Conservation (phyloP, 35 echinoderm and acorn worm species). For the Apostichopus japonicus region DNA sequence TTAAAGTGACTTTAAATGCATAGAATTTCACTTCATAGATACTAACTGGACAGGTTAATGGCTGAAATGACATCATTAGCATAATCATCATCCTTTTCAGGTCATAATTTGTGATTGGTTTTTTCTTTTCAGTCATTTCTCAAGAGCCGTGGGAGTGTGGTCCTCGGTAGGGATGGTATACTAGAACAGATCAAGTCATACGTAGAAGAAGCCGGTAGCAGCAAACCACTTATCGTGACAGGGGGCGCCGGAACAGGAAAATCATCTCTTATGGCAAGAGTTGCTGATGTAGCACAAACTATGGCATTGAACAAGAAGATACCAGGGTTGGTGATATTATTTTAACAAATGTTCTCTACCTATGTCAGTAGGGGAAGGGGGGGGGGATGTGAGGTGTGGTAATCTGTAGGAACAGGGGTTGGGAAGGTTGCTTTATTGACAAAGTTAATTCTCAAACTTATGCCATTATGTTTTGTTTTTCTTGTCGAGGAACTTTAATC, state of each 20-base stretch:
- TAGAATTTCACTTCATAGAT: no score
- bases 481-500: no score
- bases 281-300: conserved; percentile 86
- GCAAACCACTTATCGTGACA: conserved; percentile 70
- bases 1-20: no score
- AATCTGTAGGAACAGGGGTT: neutral
- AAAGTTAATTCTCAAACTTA: no score
- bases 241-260: conserved; percentile 96
- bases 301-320: conserved; percentile 85
- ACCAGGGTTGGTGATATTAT: conserved; percentile 70
- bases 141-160: conserved; percentile 87
- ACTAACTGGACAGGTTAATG: no score
- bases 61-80: no score
- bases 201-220: conserved; percentile 68
- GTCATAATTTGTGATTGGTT: no score
- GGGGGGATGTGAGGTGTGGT: neutral
- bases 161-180: conserved; percentile 80
- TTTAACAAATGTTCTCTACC: neutral
- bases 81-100: no score
- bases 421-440: no score
- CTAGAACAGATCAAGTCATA: conserved; percentile 87
- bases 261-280: conserved; percentile 88
- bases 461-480: no score
- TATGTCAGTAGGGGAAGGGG: neutral
- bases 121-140: conserved; percentile 82